These are phyloP conservation scores for Sminthurinus signatus DNA, from an alignment of 1,140 invertebrate genomes.

Conservation along the genomic window DNA sequence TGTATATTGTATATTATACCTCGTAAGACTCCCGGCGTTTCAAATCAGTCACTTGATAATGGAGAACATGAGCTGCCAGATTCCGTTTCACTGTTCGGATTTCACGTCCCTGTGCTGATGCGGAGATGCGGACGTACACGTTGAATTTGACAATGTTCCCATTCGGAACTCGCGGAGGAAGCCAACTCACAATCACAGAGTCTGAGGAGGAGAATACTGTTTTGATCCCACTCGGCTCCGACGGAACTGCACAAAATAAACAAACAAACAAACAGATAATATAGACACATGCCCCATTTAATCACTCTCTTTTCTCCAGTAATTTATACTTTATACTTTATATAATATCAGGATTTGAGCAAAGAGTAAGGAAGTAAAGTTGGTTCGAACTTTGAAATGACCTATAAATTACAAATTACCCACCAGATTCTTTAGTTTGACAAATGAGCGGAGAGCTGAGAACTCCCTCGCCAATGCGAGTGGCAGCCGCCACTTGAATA, in stretches of 20 bases:
- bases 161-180: constrained; percentile 63
- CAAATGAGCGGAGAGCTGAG: constrained; percentile 61
- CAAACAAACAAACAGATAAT: no score
- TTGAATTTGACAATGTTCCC: constrained; percentile 67
- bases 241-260: constrained; percentile 51
- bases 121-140: constrained; percentile 68
- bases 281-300: no score
- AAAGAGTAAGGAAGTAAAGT: no score
- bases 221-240: constrained; percentile 66
- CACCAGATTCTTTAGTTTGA: constrained; percentile 63
- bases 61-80: constrained; percentile 53
- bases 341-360: no score
- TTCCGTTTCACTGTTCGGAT: constrained; percentile 62
- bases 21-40: constrained; percentile 55
- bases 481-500: constrained; percentile 70
- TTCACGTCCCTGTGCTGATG: constrained; percentile 55
- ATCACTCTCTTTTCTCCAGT: no score
- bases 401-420: no score
- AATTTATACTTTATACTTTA: no score
- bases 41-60: constrained; percentile 54
- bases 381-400: no score
- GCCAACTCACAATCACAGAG: constrained; percentile 69
- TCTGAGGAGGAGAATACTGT: constrained; percentile 59
- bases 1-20: no score
- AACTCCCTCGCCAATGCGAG: constrained; percentile 67